Conservation (phyloP, 2,888 invertebrate species). For the Metalampra italica region DNA sequence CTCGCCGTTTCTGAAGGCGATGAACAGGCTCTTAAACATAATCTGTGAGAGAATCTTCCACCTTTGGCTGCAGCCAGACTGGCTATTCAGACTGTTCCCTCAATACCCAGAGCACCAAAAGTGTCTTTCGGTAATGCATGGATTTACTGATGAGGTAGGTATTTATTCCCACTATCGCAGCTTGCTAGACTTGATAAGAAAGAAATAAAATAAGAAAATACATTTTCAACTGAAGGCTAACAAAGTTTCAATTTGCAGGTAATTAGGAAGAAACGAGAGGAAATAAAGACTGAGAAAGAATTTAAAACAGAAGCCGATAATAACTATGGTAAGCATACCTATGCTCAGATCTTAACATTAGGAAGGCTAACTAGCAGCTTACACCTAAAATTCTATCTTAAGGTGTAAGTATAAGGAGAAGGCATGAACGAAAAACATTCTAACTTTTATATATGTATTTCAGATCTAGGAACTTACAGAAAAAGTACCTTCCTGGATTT, state of each 20-base stretch:
- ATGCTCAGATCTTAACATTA: not conserved
- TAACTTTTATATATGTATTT: slow-evolving; percentile 9
- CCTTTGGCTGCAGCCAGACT: slow-evolving; percentile 69
- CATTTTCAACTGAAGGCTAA: too few relatives aligned
- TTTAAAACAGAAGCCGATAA: slow-evolving; percentile 38
- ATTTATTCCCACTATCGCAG: too few relatives aligned
- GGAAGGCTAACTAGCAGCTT: too few relatives aligned
- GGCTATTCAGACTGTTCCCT: slow-evolving; percentile 75
- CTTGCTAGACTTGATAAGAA: too few relatives aligned
- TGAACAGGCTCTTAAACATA: slow-evolving; percentile 43
- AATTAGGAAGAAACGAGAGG: slow-evolving; percentile 43
- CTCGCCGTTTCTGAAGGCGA: slow-evolving; percentile 45
- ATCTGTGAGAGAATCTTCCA: slow-evolving; percentile 60
- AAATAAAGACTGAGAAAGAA: slow-evolving; percentile 34
- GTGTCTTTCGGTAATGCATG: slow-evolving; percentile 75
- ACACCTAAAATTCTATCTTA: too few relatives aligned
- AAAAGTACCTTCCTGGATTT: slow-evolving; percentile 76
- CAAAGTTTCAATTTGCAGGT: slow-evolving; percentile 33
- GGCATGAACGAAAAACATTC: too few relatives aligned
- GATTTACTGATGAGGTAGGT: slow-evolving; percentile 76
- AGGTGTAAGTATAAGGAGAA: too few relatives aligned
- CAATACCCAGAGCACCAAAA: slow-evolving; percentile 70
- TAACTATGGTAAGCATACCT: slow-evolving; percentile 47
- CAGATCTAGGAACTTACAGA: slow-evolving; percentile 50
- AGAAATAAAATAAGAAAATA: too few relatives aligned